phyloP scores from a whole-genome alignment of 2,888 invertebrate species.

The Pristionchus arcanus region DNA sequence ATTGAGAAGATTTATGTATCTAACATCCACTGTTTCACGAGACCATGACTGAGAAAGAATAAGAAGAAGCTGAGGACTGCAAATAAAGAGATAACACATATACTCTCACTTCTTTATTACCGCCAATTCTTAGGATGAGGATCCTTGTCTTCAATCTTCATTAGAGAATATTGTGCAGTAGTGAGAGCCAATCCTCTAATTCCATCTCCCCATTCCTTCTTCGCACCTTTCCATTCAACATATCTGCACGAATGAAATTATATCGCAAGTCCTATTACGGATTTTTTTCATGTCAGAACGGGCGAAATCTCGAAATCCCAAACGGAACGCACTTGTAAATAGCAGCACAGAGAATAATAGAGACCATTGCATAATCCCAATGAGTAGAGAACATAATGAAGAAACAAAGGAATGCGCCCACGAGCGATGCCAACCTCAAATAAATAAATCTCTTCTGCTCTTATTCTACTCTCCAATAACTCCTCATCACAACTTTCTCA shows the following conservation, averaged over 20 bases:
- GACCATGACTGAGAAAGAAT: slow-evolving; percentile 88
- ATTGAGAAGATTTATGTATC: slow-evolving; percentile 88
- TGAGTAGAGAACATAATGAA: slow-evolving; percentile 98
- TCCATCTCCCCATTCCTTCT: slow-evolving; percentile 99
- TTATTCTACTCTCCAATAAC: too few species aligned
- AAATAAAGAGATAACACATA: neutral
- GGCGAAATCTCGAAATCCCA: too few species aligned
- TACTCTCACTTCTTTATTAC: slow-evolving; percentile 62
- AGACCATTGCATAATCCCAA: slow-evolving; percentile 94
- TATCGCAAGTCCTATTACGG: too few species aligned
- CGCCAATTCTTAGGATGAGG: slow-evolving; percentile 99
- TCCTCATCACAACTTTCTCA: too few species aligned
- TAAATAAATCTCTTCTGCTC: too few species aligned
- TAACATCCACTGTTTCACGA: slow-evolving; percentile 79
- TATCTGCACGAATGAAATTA: slow-evolving; percentile 83
- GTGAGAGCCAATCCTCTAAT: slow-evolving; percentile 97
- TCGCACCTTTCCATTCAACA: slow-evolving; percentile 97
- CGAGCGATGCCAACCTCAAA: slow-evolving; percentile 88
- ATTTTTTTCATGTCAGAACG: too few species aligned
- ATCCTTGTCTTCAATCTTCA: slow-evolving; percentile 96
- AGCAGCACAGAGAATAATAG: slow-evolving; percentile 93
- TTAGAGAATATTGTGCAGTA: slow-evolving; percentile 94
- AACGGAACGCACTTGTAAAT: slow-evolving; percentile 85
- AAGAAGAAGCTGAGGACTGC: slow-evolving; percentile 95
- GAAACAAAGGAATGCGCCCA: slow-evolving; percentile 91